These are phyloP conservation scores for Tamias sibiricus DNA, from an alignment of 2,113 vertebrate genomes.

Conservation along the genomic window DNA sequence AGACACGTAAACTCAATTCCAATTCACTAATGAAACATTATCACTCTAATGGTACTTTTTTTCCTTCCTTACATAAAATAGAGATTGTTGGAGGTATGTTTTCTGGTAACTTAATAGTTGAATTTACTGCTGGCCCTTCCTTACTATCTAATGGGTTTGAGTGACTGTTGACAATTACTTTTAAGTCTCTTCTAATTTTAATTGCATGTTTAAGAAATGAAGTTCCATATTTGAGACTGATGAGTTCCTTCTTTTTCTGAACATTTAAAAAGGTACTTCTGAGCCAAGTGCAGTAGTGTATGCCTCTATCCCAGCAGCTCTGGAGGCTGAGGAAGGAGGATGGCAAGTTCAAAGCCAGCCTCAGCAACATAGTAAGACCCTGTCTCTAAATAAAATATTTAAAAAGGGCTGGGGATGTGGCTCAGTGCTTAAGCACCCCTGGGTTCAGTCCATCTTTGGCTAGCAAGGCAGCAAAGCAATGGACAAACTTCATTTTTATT, in stretches of 20 bases:
- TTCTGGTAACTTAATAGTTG: conserved; percentile 62
- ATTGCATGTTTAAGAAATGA: conserved; percentile 70
- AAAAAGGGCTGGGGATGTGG: too few species aligned
- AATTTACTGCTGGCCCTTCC: conserved; percentile 64
- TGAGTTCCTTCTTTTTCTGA: conserved; percentile 49
- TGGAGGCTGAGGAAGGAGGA: too few species aligned
- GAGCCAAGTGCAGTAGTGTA: too few species aligned
- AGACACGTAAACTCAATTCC: conserved; percentile 1
- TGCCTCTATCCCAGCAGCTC: too few species aligned
- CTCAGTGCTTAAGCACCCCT: too few species aligned
- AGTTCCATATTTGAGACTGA: conserved; percentile 35
- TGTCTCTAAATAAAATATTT: too few species aligned
- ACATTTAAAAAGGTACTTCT: background rate
- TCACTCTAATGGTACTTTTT: conserved; percentile 41
- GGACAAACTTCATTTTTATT: too few species aligned
- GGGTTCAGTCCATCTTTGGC: too few species aligned
- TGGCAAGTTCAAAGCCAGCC: too few species aligned
- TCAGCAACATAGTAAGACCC: too few species aligned
- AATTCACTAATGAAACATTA: conserved; percentile 67
- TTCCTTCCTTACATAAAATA: conserved; percentile 33
- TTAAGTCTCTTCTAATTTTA: conserved; percentile 69
- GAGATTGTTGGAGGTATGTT: background rate
- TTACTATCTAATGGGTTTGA: conserved; percentile 49
- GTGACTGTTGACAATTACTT: conserved; percentile 62
- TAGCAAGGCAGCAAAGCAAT: too few species aligned